These are phyloP conservation scores for Helicoverpa assulta DNA, from an alignment of 2,888 invertebrate species.

Conservation along the genomic window DNA sequence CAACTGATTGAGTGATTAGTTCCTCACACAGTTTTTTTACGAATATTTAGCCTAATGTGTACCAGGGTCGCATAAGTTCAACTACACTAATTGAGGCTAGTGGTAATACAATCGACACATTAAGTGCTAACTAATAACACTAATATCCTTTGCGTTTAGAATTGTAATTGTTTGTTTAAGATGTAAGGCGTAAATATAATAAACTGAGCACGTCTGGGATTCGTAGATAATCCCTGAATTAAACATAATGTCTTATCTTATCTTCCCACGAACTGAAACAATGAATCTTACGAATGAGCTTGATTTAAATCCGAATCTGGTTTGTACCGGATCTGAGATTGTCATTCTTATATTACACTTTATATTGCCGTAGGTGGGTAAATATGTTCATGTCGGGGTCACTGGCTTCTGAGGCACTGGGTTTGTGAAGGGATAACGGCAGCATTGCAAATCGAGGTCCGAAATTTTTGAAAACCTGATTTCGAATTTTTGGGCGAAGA, in stretches of 20 bases:
- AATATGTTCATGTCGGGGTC: background rate
- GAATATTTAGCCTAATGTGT: background rate
- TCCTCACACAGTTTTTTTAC: background rate
- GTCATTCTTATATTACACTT: slow-evolving; percentile 1
- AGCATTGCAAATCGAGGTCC: background rate
- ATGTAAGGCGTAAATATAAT: slow-evolving; percentile 19
- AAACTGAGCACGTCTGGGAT: slow-evolving; percentile 48
- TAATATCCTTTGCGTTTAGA: slow-evolving; percentile 44
- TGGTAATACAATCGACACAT: slow-evolving; percentile 31
- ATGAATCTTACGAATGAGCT: background rate
- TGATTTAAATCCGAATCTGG: slow-evolving; percentile 23
- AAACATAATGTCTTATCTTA: slow-evolving; percentile 34
- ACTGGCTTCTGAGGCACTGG: background rate
- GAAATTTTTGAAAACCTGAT: background rate
- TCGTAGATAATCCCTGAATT: slow-evolving; percentile 46
- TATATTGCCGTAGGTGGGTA: background rate
- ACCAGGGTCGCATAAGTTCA: slow-evolving; percentile 27
- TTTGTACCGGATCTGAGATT: slow-evolving; percentile 11
- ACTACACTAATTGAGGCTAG: slow-evolving; percentile 3
- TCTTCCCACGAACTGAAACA: slow-evolving; percentile 42
- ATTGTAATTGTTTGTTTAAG: slow-evolving; percentile 46
- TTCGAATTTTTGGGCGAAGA: background rate
- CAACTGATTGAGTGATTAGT: background rate
- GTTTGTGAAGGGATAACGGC: no score
- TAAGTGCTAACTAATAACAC: slow-evolving; percentile 46